Evolutionary conservation across 2,797 vertebrate genomes (phyloP), one percentile per base, ranked within the genome.

Genomic region (Sibirionetta formosa): DNA sequence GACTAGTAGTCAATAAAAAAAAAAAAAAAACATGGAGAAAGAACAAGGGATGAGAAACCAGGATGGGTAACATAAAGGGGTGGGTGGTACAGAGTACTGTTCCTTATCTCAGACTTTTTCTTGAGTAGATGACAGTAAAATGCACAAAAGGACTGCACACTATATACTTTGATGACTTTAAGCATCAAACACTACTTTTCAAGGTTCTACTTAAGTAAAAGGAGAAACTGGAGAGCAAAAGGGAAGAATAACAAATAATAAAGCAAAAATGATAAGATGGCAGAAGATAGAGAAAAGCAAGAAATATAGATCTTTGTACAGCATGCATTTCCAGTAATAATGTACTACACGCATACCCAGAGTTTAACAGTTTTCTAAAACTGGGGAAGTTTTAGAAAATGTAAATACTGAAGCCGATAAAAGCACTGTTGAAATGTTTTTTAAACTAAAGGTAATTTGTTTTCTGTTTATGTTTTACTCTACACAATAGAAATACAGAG

Each of bases 181-280:
- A 23, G 26, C 8, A 54, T 23, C 22, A 71, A 3, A 7, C 24
- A 75, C 4, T 1, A 1, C 35, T 44, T 73, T 78, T 82, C 44
- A 83, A 40, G 7, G 3, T 18, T 91, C 66, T 71, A 31, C 31
- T 1, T 33, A 77, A 82, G 42, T 35, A 91, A 71, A 87, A 81
- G 36, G 22, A 86, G 44, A 73, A 93, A 94, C 90, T 7, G 1
- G 8, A 63, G 20, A 63, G 51, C 35, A 88, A 86, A 63, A 70
- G 3, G 33, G 65, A 93, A 91, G 88, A 71, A 9, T 31, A 77
- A 81, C 31, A 94, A 77, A 54, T 46, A 77, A 77, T 14, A 87
- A 94, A 93, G 58, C 23, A 71, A 66, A 88, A 95, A 82, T 19
- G 18, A 72, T 24, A 89, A 78, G n/a, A 86, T 26, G 8, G 20